These are phyloP conservation scores for Hyles lineata DNA, from an alignment of 2,888 invertebrate species.

Conservation along the genomic window DNA sequence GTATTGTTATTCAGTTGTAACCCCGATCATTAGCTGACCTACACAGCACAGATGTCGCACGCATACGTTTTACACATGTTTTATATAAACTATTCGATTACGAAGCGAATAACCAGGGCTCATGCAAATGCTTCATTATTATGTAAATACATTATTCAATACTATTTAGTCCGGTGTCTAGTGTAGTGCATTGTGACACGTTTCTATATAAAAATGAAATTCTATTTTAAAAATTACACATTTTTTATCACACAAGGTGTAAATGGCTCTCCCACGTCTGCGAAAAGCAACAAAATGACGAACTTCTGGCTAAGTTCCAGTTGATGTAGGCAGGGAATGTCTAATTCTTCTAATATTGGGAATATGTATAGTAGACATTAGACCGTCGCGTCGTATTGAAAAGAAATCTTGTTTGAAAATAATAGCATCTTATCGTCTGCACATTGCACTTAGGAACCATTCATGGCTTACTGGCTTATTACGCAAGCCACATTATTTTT, in stretches of 20 bases:
- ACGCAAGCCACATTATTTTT: too few species aligned
- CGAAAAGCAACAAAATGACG: conserved; percentile 23
- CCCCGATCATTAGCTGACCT: background rate
- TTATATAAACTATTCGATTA: background rate
- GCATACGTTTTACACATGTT: background rate
- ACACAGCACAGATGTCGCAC: background rate
- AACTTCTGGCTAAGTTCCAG: conserved; percentile 12
- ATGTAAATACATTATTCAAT: background rate
- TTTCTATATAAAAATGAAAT: background rate
- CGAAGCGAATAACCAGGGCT: background rate
- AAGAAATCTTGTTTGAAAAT: background rate
- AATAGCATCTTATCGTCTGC: background rate
- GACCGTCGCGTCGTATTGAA: too few species aligned
- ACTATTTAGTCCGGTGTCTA: background rate
- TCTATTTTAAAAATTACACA: background rate
- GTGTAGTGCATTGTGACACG: background rate
- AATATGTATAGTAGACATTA: background rate
- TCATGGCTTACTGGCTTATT: too few species aligned
- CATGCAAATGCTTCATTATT: background rate
- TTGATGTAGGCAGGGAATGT: conserved; percentile 2
- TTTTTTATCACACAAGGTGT: conserved; percentile 24
- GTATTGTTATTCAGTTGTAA: background rate
- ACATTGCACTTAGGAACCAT: too few species aligned
- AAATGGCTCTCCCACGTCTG: conserved; percentile 15
- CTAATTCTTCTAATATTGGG: conserved; percentile 3